Percentiles rank a stretch among this genome's conserved stretches.
These are phyloP conservation scores for Platysternon megacephalum DNA, from an alignment of 2,113 vertebrate genomes.

Conservation along the genomic window DNA sequence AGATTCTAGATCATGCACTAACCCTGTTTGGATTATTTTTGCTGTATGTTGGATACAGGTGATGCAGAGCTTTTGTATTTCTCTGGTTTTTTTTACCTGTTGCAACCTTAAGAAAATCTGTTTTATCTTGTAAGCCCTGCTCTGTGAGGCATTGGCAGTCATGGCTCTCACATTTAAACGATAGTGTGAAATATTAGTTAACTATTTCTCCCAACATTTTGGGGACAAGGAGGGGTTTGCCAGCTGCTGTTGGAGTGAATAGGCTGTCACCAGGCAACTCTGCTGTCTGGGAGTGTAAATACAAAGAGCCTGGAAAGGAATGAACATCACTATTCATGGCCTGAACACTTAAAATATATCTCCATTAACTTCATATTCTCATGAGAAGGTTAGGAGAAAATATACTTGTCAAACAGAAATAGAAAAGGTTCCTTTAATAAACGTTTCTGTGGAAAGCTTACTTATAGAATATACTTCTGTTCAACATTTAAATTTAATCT, in stretches of 20 bases:
- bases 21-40: constrained; percentile 36
- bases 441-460: not conserved
- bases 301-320: constrained; percentile 60
- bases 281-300: constrained; percentile 29
- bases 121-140: constrained; percentile 29
- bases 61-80: not conserved
- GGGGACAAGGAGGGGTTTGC: constrained; percentile 54
- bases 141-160: constrained; percentile 3
- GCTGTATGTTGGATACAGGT: not conserved
- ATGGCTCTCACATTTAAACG: constrained; percentile 46
- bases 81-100: constrained; percentile 32
- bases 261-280: constrained; percentile 66
- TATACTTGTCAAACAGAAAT: constrained; percentile 28
- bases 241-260: constrained; percentile 62
- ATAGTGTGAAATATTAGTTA: constrained; percentile 66
- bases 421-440: not conserved
- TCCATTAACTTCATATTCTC: constrained; percentile 63
- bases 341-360: constrained; percentile 42
- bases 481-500: constrained; percentile 1
- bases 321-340: constrained; percentile 26
- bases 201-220: constrained; percentile 33
- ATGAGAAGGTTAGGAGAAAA: constrained; percentile 45
- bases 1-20: not conserved
- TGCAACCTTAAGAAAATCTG: constrained; percentile 34
- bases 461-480: not conserved